Percentiles rank a stretch among this genome's conserved stretches.
Conservation (phyloP, 30 jellyfish, hydroid and myxozoan species). For the Chironex yamaguchii region DNA sequence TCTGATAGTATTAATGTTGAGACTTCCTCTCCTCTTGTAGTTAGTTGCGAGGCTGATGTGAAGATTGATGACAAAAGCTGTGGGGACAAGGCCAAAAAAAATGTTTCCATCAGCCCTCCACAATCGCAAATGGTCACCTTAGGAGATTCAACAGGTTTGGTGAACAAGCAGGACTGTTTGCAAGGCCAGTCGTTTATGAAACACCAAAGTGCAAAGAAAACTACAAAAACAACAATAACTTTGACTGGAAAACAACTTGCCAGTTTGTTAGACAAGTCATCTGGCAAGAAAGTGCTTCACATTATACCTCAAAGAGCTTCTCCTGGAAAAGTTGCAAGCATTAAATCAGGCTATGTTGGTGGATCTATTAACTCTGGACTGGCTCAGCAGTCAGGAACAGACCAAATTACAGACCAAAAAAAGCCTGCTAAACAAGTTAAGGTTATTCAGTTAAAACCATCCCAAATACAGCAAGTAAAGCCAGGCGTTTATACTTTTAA, state of each 20-base stretch:
- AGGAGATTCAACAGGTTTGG: too few relatives aligned
- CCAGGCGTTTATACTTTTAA: not conserved
- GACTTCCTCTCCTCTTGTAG: too few relatives aligned
- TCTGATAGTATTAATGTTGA: too few relatives aligned
- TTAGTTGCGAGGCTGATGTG: too few relatives aligned
- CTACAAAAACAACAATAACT: not conserved
- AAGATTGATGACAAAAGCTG: too few relatives aligned
- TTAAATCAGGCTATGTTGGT: not conserved
- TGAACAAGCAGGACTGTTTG: too few relatives aligned
- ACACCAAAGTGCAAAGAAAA: not conserved
- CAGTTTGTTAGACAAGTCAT: not conserved
- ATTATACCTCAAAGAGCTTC: not conserved
- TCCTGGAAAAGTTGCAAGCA: not conserved
- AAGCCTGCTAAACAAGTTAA: not conserved
- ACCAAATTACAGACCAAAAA: too few relatives aligned
- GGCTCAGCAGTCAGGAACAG: not conserved
- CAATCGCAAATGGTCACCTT: too few relatives aligned
- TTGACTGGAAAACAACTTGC: not conserved
- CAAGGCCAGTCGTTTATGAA: too few relatives aligned
- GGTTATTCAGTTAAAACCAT: not conserved
- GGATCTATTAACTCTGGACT: not conserved
- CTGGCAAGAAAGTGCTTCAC: conserved; percentile 2
- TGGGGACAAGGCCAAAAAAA: too few relatives aligned
- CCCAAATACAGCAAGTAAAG: not conserved
- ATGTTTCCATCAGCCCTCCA: too few relatives aligned